Evolutionary conservation across 2,797 vertebrate genomes (phyloP), one percentile per base, ranked within the genome.

Genomic region (Thripadectes ignobilis): DNA sequence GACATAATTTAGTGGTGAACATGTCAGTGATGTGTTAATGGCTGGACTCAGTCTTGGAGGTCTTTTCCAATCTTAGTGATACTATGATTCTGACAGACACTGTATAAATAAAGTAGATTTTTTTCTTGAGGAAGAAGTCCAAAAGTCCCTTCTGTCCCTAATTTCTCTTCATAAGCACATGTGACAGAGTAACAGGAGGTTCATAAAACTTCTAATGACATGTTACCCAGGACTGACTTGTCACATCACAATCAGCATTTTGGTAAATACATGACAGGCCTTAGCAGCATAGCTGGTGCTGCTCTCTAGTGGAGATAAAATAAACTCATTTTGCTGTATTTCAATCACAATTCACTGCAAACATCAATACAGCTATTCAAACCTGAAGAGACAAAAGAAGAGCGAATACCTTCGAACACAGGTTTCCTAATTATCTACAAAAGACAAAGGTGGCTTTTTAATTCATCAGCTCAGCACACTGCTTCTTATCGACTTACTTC

Each of bases 271-370:
- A 36, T 2, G n/a, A 51, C 27, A 83, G 23, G 46, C 59, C 19
- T 52, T 14, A 48, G n/a, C 36, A 91, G 29, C 1, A 9, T 54
- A 89, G 76, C 72, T 90, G 14, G 27, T 65, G 63, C 72, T 68
- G 78, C 85, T 80, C 75, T 85, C 84, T 65, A 74, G 57, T 72
- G 91, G 86, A 79, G 41, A 85, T 8, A 69, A 55, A 82, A 65
- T 21, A 55, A 80, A 62, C 13, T 67, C 4, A 41, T 75, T 88
- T 75, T 61, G 19, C 32, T 51, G 6, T 41, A 52, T 73, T 69
- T 74, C 55, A 69, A 66, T 69, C 69, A 68, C 20, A 84, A 36
- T 24, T 72, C 65, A 66, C 62, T 72, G 18, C 24, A 62, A 91
- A 71, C 13, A 63, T 52, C 39, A 89, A 66, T 29, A 83, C 13